Evolutionary conservation across 2,797 vertebrate genomes (phyloP), one percentile per base, ranked within the genome.

Genomic region (Premnoplex brunnescens): DNA sequence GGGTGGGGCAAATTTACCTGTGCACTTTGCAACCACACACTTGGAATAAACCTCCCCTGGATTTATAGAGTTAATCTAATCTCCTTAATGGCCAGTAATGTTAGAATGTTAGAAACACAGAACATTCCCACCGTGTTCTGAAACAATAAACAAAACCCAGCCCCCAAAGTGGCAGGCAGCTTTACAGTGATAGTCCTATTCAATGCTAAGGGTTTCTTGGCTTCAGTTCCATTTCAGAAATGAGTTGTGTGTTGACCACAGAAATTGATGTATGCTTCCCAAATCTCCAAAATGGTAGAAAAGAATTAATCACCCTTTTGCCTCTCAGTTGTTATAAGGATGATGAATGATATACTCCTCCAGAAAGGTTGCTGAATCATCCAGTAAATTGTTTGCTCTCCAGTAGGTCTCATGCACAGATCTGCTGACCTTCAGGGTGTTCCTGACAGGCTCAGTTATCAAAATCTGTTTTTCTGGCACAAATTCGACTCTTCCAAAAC

Each of bases 291-390:
- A 97, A 93, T 26, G 87, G 52, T 71, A 91, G 83, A 97, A 96
- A 95, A 79, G 96, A 97, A 97, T 97, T 97, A 97, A 97, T 97
- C 97, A 96, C 51, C 52, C 94, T 97, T 97, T 94, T 96, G 94
- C 59, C 89, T 97, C 71, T 96, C 91, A 93, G 94, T 93, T 96
- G 77, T 91, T 96, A 6, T 93, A 97, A 97, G 92, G 84, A 79
- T 97, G 97, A 98, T 92, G 95, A 97, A 98, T 95, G 88, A 88
- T 80, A 76, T 7, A 49, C 69, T 86, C 66, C 76, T 88, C 46
- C 28, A 60, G 89, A 71, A 96, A 93, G 79, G 89, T 79, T 97
- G 96, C 96, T 97, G 97, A 97, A 95, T 96, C 96, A 97, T 91
- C 76, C 89, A 88, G 82, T 88, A 88, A 85, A 95, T 91, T 94